Evolutionary conservation across 1,140 invertebrate species (phyloP), one percentile per base, ranked within the genome.

Genomic region (Rhyzopertha dominica): DNA sequence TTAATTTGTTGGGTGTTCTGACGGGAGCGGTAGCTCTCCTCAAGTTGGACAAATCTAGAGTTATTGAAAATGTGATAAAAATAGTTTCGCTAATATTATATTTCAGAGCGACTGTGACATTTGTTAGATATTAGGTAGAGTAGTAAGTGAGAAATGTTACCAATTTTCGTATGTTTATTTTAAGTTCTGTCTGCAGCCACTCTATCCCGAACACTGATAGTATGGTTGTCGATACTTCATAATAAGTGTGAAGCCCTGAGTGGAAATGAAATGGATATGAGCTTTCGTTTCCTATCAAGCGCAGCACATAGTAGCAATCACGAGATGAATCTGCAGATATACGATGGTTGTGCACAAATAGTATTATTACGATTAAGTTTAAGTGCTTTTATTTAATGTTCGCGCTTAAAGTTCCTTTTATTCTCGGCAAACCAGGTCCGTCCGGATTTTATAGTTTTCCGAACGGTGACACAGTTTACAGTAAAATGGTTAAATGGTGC

Each of bases 61-160:
- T 56, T 56, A 43, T 53, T 30, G 47, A 53, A 59, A 59, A 59
- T 59, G 57, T 59, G 57, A 59, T 59, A 59, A 51, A 4, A 49
- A 37, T 29, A 43, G n/a, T n/a, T n/a, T n/a, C n/a, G n/a, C n/a
- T n/a, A n/a, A n/a, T n/a, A n/a, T n/a, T n/a, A n/a, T n/a, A n/a
- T n/a, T n/a, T 40, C 36, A 37, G 31, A 28, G 26, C 26, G 28
- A 36, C 24, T 41, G 48, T 48, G 43, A 49, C 40, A 49, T 51
- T 42, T 30, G 41, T 47, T 47, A 45, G 47, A 44, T 49, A 36
- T 43, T 43, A 43, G 41, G 25, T 20, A 14, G 22, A 43, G 28
- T 41, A 45, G 46, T 34, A 53, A 59, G 56, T 60, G 51, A 58
- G 52, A 56, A 48, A 50, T 54, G 60, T 62, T 62, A 62, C 60